Base-by-base conservation (phyloP, 2,113 vertebrate species). In the Cricetomys ansorgei region DNA sequence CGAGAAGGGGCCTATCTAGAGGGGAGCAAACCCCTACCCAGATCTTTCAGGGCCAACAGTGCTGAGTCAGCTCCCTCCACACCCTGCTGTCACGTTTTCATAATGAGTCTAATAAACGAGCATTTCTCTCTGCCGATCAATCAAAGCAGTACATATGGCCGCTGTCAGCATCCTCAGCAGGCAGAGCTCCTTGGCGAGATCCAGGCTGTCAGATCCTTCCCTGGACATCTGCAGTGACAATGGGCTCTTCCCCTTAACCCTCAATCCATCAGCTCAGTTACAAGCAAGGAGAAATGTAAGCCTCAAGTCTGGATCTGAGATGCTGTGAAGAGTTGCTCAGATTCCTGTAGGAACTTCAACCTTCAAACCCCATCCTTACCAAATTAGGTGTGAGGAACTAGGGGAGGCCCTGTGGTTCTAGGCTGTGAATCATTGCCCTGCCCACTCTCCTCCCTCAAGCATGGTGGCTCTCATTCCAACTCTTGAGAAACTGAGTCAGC, bases 51-150 rank as follows among this genome's bases (percentile, higher is more conserved):
- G 92, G 31, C 92, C 21, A 29, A 9, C 0, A 55, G 4, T 43
- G 72, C 48, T 50, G 29, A 81, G 43, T 94, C 86, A 43, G 97
- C 79, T 59, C 64, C 79, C 92, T 57, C 23, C 69, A 34, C 27
- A 19, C 87, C 75, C 76, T 10, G 43, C 89, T 40, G 80, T 91
- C 97, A 96, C 67, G 15, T 95, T 95, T 45, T 69, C 86, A 96
- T 91, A 88, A 96, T 29, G 0, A 94, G 77, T 48, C 91, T 87
- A 96, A 97, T 96, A 94, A 95, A 96, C 94, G 88, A 97, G 96
- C 37, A 59, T 76, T 96, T 96, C 92, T 43, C 97, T 45, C 97
- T 95, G 91, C 87, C 97, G 97, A 57, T 96, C 96, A 94, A 91
- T 64, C 92, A 89, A 73, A 53, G 67, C 0, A 0, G 0, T 88